Evolutionary conservation across 2,888 invertebrate species (phyloP), one percentile per base, ranked within the genome.

Genomic region (Panopea generosa): DNA sequence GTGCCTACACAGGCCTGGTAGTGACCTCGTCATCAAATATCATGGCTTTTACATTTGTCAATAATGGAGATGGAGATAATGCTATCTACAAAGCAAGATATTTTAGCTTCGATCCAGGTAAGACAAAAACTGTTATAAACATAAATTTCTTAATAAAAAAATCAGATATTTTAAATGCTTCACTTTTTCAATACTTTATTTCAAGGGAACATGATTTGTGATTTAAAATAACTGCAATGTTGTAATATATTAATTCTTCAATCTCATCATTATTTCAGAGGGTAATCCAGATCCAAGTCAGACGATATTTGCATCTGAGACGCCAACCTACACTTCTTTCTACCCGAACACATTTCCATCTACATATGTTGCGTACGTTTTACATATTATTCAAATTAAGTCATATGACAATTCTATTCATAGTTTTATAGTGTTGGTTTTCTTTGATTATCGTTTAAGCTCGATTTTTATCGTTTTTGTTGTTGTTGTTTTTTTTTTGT

Each of bases 301-400:
- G 57, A 57, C 57, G 2, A 57, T 57, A 40, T 57, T 57, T 57
- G 57, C 57, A 1, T 57, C 57, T 4, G 22, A 57, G 43, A 57
- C 57, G 22, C 57, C 57, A 22, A n/a, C 20, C 16, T 43, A 57
- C 22, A 43, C 40, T 3, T 57, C 57, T 2, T 40, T 57, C 22
- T 57, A 57, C 18, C 57, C 57, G 18, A 43, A 57, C 22, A 57
- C 38, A 16, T 57, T 57, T 22, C 57, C 57, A 40, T 38, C 40
- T 1, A 38, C 38, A 43, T 57, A 57, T 43, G 40, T 40, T 22
- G 57, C 57, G 57, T 57, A 40, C 33, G 57, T 20, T 22, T 24
- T 3, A n/a, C 24, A 50, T 40, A n/a, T n/a, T n/a, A n/a, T n/a
- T n/a, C n/a, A n/a, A n/a, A n/a, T n/a, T n/a, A n/a, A n/a, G n/a